Percentiles rank a stretch among this genome's conserved stretches.
Evolutionary conservation across 2,797 vertebrate genomes (phyloP).

Genomic region (Microtus californicus): DNA sequence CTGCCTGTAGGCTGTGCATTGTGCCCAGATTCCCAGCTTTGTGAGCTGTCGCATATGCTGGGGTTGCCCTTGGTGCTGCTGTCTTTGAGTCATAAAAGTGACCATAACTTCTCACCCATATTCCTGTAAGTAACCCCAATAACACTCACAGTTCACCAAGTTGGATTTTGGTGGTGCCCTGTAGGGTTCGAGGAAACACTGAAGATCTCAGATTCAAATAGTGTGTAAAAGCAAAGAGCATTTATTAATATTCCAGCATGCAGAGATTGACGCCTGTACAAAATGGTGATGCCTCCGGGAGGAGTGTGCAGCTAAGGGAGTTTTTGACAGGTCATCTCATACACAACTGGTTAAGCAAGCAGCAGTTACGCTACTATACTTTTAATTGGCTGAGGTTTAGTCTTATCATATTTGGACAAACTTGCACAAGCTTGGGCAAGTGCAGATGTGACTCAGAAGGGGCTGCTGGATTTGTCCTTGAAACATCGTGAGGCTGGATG

Average conservation of each 20-base stretch:
- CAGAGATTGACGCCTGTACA: background rate
- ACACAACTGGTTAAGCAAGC: background rate
- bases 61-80: background rate
- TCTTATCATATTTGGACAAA: background rate
- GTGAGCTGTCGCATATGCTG: background rate
- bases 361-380: background rate
- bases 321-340: background rate
- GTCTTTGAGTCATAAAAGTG: background rate
- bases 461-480: background rate
- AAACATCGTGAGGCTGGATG: background rate
- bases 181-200: background rate
- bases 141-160: background rate
- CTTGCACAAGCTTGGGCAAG: background rate
- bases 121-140: background rate
- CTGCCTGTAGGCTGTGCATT: background rate
- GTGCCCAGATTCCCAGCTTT: background rate
- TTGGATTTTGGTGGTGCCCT: background rate
- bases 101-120: background rate
- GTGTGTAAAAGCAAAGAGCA: background rate
- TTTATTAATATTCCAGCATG: background rate
- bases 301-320: background rate
- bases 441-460: too few species aligned
- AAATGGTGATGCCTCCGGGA: background rate
- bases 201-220: background rate
- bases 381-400: background rate